A percentile compares a stretch with the other conserved stretches of the same genome.
phyloP scores from a whole-genome alignment of 2,113 vertebrate species.

The Mesembrinibis cayennensis region DNA sequence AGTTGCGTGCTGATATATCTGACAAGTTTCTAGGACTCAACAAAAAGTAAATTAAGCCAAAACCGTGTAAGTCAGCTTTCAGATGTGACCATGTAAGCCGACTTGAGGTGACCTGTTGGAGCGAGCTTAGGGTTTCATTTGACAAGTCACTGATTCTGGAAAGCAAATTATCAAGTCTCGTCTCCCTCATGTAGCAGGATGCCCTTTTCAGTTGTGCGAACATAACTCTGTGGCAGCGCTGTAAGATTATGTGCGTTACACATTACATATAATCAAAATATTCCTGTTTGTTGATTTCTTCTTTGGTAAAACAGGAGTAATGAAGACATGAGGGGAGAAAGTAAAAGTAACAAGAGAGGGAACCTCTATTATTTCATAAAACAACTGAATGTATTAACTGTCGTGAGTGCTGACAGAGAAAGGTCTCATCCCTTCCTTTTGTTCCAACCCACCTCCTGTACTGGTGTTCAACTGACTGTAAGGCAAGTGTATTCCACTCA shows the following conservation, averaged over 20 bases:
- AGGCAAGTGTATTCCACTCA: not conserved
- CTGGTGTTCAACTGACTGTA: not conserved
- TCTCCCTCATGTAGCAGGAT: not conserved
- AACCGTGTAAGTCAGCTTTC: not conserved
- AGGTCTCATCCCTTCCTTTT: not conserved
- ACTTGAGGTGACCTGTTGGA: not conserved
- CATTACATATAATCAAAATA: not conserved
- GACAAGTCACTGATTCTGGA: not conserved
- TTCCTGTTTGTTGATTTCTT: not conserved
- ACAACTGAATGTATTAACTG: not conserved
- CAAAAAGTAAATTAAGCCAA: not conserved
- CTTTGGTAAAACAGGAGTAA: not conserved
- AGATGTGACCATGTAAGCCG: not conserved
- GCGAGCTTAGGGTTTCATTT: not conserved
- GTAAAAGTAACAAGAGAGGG: fast-evolving
- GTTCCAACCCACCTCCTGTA: not conserved
- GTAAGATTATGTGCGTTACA: not conserved
- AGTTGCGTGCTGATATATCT: not conserved
- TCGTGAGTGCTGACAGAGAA: not conserved
- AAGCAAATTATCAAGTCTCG: not conserved
- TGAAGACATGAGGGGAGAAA: not conserved
- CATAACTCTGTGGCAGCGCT: fast-evolving
- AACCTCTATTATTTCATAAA: not conserved
- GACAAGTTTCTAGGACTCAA: not conserved
- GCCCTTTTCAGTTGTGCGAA: not conserved